These are phyloP conservation scores for Euzophera pinguis DNA, from an alignment of 2,888 invertebrate genomes.

Conservation along the genomic window DNA sequence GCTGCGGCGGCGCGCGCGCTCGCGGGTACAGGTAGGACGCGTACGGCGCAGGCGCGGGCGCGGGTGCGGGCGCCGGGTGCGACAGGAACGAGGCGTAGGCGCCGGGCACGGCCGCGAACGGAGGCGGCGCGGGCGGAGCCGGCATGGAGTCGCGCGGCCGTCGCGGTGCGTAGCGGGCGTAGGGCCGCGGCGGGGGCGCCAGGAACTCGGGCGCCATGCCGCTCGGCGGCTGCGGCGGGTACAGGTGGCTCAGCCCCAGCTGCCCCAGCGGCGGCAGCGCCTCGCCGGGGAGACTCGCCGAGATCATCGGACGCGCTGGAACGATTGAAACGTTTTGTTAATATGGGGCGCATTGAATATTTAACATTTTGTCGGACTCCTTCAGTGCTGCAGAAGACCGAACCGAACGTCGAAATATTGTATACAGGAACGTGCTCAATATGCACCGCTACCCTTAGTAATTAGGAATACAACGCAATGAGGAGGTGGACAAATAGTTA, in stretches of 20 bases:
- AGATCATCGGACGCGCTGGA: constrained; percentile 83
- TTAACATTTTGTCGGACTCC: too few species aligned
- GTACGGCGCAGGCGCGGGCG: constrained; percentile 63
- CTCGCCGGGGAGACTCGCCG: constrained; percentile 83
- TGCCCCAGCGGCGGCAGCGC: constrained; percentile 79
- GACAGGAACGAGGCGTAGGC: constrained; percentile 68
- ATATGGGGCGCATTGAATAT: too few species aligned
- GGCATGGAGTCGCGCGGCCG: constrained; percentile 57
- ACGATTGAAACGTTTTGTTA: constrained; percentile 24
- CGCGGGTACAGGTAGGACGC: constrained; percentile 61
- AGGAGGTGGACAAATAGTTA: too few species aligned
- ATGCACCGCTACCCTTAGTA: too few species aligned
- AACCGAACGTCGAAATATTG: too few species aligned
- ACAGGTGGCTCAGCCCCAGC: constrained; percentile 79
- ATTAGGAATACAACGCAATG: too few species aligned
- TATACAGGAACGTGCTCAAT: too few species aligned
- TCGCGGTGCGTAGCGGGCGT: constrained; percentile 73
- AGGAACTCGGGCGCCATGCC: constrained; percentile 82
- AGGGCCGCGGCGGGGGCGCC: constrained; percentile 82
- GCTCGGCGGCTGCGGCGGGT: constrained; percentile 71
- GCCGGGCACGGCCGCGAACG: constrained; percentile 49
- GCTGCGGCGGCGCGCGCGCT: constrained; percentile 58
- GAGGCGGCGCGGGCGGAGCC: constrained; percentile 49
- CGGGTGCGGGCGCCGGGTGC: constrained; percentile 64
- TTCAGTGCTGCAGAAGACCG: too few species aligned